Evolutionary conservation across 2,888 invertebrate species (phyloP), one percentile per base, ranked within the genome.

Genomic region (Lasioglossum vierecki): DNA sequence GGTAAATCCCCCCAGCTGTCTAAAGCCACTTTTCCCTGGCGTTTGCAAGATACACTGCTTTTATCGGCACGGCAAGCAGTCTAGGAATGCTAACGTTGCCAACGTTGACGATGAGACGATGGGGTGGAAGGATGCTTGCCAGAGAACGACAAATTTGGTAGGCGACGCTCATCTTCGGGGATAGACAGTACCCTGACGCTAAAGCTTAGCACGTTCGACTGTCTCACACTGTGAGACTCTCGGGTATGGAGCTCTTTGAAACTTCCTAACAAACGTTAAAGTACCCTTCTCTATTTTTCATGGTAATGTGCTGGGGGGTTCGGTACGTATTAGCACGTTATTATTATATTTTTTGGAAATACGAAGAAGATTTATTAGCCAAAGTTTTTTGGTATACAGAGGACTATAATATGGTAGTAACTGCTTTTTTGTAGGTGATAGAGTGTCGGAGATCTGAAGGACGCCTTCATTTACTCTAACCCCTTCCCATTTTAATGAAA

Each of bases 11-110:
- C 80, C 63, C 68, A 80, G 81, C 80, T 88, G 88, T 90, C 87
- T 87, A 84, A 87, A 83, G 83, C 82, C 87, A 87, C 88, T 90
- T 90, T 88, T 87, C 85, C 82, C 70, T 79, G 79, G 82, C 88
- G 76, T 84, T 82, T 80, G 72, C 85, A 83, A 81, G 85, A 88
- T 85, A 85, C 88, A 76, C 83, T 68, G 85, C 88, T 90, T 89
- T 89, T 90, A 90, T 90, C 90, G 87, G 86, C 82, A 76, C 83
- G 79, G 72, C 80, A 66, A 82, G 77, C 89, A 76, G 88, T 80
- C 84, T 82, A 83, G 82, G 83, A 84, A 90, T 87, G 83, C 80
- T 71, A 74, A 57, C 73, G 82, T 88, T 82, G 83, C 82, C 86
- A 85, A 78, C 82, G 76, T 63, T 30, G 78, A 84, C 82, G 84